Conservation (phyloP, 1,140 invertebrate species). For the Drosophila repleta region DNA sequence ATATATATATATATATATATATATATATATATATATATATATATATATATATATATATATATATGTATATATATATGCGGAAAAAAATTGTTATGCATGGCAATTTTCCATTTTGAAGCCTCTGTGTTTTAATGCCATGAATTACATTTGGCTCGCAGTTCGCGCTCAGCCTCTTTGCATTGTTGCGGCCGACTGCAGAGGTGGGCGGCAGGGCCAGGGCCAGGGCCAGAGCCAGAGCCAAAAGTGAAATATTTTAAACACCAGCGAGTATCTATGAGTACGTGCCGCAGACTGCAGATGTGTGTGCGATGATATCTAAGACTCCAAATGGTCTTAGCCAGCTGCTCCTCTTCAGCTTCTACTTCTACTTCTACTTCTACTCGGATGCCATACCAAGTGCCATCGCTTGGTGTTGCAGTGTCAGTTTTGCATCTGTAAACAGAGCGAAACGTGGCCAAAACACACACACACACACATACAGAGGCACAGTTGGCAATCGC, state of each 20-base stretch:
- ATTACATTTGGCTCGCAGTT: conserved; percentile 46
- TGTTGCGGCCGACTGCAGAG: conserved; percentile 44
- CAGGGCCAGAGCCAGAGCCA: conserved; percentile 55
- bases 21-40: neutral
- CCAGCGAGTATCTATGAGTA: conserved; percentile 36
- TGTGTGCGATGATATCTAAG: conserved; percentile 31
- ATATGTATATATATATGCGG: neutral
- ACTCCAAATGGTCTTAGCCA: conserved; percentile 15
- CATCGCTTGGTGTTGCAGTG: conserved; percentile 56
- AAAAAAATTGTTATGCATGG: conserved; percentile 76
- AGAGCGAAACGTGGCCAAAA: conserved; percentile 48
- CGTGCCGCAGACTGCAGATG: neutral
- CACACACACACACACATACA: conserved; percentile 1
- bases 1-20: neutral
- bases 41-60: neutral
- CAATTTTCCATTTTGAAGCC: conserved; percentile 80
- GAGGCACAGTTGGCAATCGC: conserved; percentile 4
- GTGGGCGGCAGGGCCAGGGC: conserved; percentile 23
- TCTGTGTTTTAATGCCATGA: conserved; percentile 76
- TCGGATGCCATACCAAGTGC: conserved; percentile 26
- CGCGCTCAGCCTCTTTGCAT: conserved; percentile 37
- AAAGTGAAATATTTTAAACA: conserved; percentile 79
- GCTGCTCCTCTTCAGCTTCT: conserved; percentile 12
- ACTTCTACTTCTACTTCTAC: conserved; percentile 1
- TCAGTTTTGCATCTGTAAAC: conserved; percentile 70